Base-by-base conservation (phyloP, 2,888 invertebrate genomes). In the Epistrophe eligans region DNA sequence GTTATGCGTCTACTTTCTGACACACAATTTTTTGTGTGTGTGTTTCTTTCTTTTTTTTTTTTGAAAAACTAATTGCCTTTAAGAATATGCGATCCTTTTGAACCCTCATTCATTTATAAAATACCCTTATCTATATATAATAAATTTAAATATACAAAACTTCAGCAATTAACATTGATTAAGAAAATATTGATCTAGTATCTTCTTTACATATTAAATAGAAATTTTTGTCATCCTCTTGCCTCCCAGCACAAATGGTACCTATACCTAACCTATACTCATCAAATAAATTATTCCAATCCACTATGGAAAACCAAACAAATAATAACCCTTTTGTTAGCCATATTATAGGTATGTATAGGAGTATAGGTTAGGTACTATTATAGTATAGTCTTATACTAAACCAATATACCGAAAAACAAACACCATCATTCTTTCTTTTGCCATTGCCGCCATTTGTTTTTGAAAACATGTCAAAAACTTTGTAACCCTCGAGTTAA, bases 401-500 rank as follows among this genome's bases (percentile, higher is more conserved):
- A 43, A 62, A 35, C 35, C 15, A 66, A 43, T 66, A 45, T 32
- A 70, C 40, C 35, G 3, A 55, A 45, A 67, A 52, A 7, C 38
- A 38, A 35, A 52, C 67, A 67, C 38, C 32, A 35, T 4, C n/a
- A 38, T 17, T 13, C 32, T 52, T 52, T 38, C 9, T 48, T 19
- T 35, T 48, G 8, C 6, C 40, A 17, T 3, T 38, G 15, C 38
- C 13, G 5, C 38, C 19, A 70, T 70, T 55, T 55, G 28, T 55
- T 70, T 67, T 62, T 70, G 62, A 57, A 76, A 79, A 79, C 67
- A 71, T 80, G 74, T 84, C 74, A 76, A 70, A 79, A 79, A 84
- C 79, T 76, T 74, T 84, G 15, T 55, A 58, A 79, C 74, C 79
- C 76, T 71, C 64, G 35, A 80, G 64, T 80, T 71, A 80, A 76